Base-by-base conservation (phyloP, 35 echinoderm and acorn worm genomes). In the Nesometra sesokonis region DNA sequence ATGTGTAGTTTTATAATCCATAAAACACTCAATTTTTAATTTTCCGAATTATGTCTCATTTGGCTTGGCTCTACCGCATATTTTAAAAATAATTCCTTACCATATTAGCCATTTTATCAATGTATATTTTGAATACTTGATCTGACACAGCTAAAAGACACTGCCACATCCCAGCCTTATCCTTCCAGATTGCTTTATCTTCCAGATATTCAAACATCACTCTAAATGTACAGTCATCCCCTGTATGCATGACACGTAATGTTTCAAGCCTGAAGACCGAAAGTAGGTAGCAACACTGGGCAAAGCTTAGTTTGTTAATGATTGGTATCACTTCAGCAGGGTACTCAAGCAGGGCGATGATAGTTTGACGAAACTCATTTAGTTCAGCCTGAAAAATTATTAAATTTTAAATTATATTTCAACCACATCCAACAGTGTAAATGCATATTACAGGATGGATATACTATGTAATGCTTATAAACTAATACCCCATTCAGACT, bases 291-390 rank as follows among this genome's bases (percentile, higher is more conserved):
- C 89, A 91, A 35, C 96, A 99, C 88, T 99, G 93, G 46, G 90
- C 96, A 94, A 99, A 99, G 78, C 91, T 94, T 33, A 99, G 93
- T 80, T 99, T 99, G 90, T 93, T 99, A 88, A 99, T 86, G 32
- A 85, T 84, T 0, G 90, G 93, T 0, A 88, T 85, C n/a, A 99
- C 47, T 80, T 99, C 96, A 0, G 95, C 82, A 11, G 93, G 87
- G 30, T 88, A 19, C 32, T 85, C 87, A 30, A 99, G 46, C 11
- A 88, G 83, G 33, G 87, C 47, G 43, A 99, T 76, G 76, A 99
- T 89, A 78, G 88, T 99, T 78, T 94, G 96, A 13, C 96, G 84
- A 0, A 99, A 52, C 57, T 99, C 93, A 46, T 99, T 94, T 77
- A 99, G 88, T 76, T 99, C 96, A 82, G 94, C 93, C 96, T 99